phyloP scores from a whole-genome alignment of 2,113 vertebrate species.

The Deroptyus accipitrinus region DNA sequence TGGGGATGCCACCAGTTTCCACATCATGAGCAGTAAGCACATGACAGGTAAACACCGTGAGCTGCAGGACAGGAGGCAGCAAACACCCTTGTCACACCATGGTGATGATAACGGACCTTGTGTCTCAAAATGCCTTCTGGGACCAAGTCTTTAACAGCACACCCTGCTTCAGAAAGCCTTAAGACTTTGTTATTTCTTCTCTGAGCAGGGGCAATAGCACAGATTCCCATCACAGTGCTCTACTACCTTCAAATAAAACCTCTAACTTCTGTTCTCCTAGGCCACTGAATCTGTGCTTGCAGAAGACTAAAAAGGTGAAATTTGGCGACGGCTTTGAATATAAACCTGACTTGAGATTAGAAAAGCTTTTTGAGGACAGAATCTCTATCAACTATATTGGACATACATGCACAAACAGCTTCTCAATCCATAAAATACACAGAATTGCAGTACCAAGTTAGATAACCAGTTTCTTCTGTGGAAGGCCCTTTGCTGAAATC shows the following conservation, averaged over 20 bases:
- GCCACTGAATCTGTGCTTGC: background rate
- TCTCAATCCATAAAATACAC: background rate
- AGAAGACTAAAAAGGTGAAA: background rate
- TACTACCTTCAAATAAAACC: background rate
- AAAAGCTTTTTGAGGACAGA: background rate
- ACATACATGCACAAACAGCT: background rate
- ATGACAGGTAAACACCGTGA: background rate
- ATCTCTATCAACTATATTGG: background rate
- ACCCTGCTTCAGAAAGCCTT: background rate
- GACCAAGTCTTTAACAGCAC: background rate
- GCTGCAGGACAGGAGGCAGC: background rate
- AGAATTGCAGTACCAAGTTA: background rate
- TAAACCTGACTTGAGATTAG: background rate
- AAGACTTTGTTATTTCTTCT: background rate
- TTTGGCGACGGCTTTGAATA: background rate
- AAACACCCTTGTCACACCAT: background rate
- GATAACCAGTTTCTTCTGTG: background rate
- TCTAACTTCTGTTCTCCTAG: background rate
- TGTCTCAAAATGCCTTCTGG: background rate
- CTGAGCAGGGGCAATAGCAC: background rate
- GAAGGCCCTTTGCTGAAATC: background rate
- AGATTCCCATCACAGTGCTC: background rate
- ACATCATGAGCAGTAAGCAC: background rate
- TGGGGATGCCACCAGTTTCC: background rate
- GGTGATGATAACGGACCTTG: accelerated